Base-by-base conservation (phyloP, 2,797 vertebrate genomes). In the Malurus leucopterus region DNA sequence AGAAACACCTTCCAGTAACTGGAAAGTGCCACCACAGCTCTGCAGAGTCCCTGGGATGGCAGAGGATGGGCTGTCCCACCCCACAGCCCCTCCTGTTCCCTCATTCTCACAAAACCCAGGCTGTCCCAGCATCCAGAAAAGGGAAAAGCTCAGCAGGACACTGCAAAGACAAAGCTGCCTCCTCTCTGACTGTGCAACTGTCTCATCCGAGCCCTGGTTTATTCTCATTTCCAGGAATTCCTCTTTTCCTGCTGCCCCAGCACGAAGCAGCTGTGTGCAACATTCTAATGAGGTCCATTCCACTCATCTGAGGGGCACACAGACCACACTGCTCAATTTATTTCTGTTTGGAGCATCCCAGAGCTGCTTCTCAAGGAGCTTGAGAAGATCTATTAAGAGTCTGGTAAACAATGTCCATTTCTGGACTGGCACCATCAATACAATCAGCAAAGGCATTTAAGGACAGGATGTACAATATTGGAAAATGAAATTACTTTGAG, bases 1-100 rank as follows among this genome's bases (percentile, higher is more conserved):
- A 95, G 95, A 90, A 84, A 85, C 3, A 19, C 71, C 84, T 93
- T 90, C 95, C 93, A 86, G 75, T 91, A 94, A 93, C 94, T 95
- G 95, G 76, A 92, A 95, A 95, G 87, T 88, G 90, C 93, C 43
- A 94, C 85, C 8, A 21, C 8, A 15, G 74, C 36, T 86, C 89
- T 8, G 11, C 32, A 72, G 81, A 75, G 82, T 20, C 63, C 46
- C 26, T 1, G 17, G 75, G 23, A 32, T 1, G 11, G 65, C 51
- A 88, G 77, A 78, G 79, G 53, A 76, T 43, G 55, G 32, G 90
- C 69, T 46, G 65, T 9, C 44, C 49, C 67, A 61, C 34, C 34
- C 77, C 81, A 9, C 41, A 30, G 41, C 58, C 24, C 67, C 81
- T 73, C 63, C 70, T 34, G 32, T 3, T 47, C 74, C 57, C 65